Conservation (phyloP, 1,140 invertebrate species). For the Drosophila setifemur region DNA sequence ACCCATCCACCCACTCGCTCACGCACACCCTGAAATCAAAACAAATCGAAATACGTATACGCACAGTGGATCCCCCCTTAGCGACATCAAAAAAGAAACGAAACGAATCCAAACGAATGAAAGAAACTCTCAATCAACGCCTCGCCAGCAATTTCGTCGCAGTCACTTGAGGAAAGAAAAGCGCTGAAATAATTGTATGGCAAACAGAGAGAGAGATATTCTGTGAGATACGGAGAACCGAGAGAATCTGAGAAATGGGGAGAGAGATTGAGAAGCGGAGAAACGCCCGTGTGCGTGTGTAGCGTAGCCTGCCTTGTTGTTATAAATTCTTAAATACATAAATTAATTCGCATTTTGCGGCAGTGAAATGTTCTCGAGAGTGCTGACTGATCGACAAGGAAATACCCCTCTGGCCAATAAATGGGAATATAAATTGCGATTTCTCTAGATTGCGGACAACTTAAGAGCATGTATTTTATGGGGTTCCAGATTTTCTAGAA, state of each 20-base stretch:
- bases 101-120: too few species aligned
- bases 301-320: constrained; percentile 22
- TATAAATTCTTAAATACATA: constrained; percentile 67
- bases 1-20: constrained; percentile 21
- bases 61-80: constrained; percentile 10
- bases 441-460: too few species aligned
- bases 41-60: not conserved
- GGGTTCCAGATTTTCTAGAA: too few species aligned
- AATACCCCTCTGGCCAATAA: constrained; percentile 13
- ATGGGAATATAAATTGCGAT: too few species aligned
- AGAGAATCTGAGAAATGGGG: not conserved
- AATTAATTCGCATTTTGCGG: constrained; percentile 64
- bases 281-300: constrained; percentile 6
- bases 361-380: constrained; percentile 9
- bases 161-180: constrained; percentile 71
- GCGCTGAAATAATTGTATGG: constrained; percentile 46
- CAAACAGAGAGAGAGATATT: constrained; percentile 14
- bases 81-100: constrained; percentile 56
- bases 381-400: constrained; percentile 15
- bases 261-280: not conserved
- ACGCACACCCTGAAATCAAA: constrained; percentile 13
- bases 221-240: not conserved
- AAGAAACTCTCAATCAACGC: constrained; percentile 80
- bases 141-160: constrained; percentile 65
- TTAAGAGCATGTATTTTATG: too few species aligned